phyloP scores from a whole-genome alignment of 2,113 vertebrate species.

The Tiliqua scincoides region DNA sequence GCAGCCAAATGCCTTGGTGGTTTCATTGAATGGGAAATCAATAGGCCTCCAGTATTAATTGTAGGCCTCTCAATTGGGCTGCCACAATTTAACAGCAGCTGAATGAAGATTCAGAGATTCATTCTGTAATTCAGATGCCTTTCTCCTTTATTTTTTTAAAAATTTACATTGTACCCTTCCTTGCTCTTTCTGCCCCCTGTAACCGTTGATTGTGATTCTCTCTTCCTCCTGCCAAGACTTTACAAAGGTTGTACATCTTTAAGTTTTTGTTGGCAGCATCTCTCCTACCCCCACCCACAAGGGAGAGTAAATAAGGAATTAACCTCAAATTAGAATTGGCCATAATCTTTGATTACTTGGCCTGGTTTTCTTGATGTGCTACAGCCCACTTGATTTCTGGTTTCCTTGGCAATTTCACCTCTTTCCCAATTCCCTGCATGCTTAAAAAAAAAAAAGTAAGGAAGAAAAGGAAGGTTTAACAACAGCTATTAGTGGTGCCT shows the following conservation, averaged over 20 bases:
- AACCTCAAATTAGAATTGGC: conserved; percentile 69
- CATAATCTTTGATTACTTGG: conserved; percentile 59
- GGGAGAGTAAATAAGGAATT: conserved; percentile 71
- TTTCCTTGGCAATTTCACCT: conserved; percentile 71
- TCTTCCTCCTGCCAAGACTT: neutral
- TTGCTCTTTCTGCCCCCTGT: accelerated
- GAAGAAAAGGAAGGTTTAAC: conserved; percentile 55
- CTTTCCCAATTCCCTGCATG: conserved; percentile 35
- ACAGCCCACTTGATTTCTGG: conserved; percentile 65
- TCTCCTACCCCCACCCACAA: neutral
- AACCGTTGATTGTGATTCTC: neutral
- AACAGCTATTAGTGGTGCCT: conserved; percentile 62
- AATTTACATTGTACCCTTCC: neutral
- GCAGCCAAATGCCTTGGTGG: neutral
- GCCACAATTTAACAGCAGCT: conserved; percentile 21
- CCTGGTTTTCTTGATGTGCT: conserved; percentile 24
- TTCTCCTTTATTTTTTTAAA: neutral
- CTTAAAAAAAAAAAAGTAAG: neutral
- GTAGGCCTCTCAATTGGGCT: conserved; percentile 33
- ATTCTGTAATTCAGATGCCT: conserved; percentile 20
- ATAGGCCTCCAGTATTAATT: conserved; percentile 67
- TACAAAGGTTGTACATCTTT: conserved; percentile 42
- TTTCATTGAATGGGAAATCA: conserved; percentile 63
- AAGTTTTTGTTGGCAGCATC: neutral
- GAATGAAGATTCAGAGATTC: conserved; percentile 29